Conservation (phyloP, 1,140 invertebrate genomes). For the Lerema accius region DNA sequence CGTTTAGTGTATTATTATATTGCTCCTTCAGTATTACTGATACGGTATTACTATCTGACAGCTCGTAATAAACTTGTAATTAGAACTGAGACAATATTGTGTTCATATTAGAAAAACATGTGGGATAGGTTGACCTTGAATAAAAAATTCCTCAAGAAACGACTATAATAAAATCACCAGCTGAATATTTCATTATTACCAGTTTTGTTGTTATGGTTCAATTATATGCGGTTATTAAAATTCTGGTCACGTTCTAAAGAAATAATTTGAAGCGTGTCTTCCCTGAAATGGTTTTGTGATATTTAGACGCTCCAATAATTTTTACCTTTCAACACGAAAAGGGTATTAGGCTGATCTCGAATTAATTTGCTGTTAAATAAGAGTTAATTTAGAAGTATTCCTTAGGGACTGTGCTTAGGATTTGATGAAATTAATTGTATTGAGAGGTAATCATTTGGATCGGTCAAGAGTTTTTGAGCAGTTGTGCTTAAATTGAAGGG, state of each 20-base stretch:
- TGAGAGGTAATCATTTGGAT: too few species aligned
- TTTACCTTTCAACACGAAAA: constrained; percentile 1
- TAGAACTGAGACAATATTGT: too few species aligned
- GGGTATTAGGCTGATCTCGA: not conserved
- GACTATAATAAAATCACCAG: constrained; percentile 1
- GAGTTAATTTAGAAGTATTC: not conserved
- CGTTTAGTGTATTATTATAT: too few species aligned
- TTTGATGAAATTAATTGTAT: too few species aligned
- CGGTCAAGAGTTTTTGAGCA: too few species aligned
- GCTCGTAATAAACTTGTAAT: too few species aligned
- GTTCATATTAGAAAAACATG: too few species aligned
- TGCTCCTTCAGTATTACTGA: too few species aligned
- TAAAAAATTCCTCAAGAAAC: too few species aligned
- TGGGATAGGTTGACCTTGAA: too few species aligned
- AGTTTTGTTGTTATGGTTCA: constrained; percentile 12
- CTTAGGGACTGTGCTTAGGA: not conserved
- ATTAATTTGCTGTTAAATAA: not conserved
- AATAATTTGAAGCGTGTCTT: constrained; percentile 21
- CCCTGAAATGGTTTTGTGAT: constrained; percentile 11
- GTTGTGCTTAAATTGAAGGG: too few species aligned
- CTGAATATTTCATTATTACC: constrained; percentile 18
- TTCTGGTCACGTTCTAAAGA: constrained; percentile 27
- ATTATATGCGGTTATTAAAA: constrained; percentile 17
- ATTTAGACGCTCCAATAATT: constrained; percentile 10
- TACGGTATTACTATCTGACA: too few species aligned